phyloP scores from a whole-genome alignment of 1,140 invertebrate species.

The Babylonia areolata region DNA sequence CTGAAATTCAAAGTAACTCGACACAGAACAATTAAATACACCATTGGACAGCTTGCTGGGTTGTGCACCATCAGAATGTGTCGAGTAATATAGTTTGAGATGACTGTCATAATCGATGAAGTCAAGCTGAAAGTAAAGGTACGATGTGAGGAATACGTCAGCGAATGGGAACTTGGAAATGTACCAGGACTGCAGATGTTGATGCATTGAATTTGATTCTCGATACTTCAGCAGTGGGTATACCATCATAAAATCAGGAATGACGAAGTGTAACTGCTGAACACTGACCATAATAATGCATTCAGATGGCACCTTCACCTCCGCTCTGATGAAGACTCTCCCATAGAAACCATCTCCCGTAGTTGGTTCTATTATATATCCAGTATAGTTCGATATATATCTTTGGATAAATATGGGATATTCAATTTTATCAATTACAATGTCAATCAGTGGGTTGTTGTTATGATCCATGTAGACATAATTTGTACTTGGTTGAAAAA shows the following conservation, averaged over 20 bases:
- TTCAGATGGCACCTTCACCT: background rate
- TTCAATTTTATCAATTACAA: no score
- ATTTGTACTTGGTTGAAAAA: no score
- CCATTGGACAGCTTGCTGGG: background rate
- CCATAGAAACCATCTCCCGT: no score
- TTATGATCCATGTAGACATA: no score
- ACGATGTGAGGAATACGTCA: background rate
- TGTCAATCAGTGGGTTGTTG: no score
- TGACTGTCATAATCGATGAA: background rate
- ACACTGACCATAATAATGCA: background rate
- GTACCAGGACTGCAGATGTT: background rate
- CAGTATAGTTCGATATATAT: no score
- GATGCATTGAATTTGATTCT: background rate
- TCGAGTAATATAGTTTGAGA: background rate
- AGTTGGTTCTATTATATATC: no score
- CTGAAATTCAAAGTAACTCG: background rate
- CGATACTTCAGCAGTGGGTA: background rate
- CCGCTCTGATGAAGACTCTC: no score
- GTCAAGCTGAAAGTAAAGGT: background rate
- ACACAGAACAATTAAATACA: constrained; percentile 1
- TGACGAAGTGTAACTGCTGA: background rate
- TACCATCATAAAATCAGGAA: no score
- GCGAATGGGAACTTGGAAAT: background rate
- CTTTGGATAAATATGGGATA: no score
- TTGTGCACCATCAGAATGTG: background rate